Base-by-base conservation (phyloP, 1,140 invertebrate genomes). In the Alviniconcha marisindica region DNA sequence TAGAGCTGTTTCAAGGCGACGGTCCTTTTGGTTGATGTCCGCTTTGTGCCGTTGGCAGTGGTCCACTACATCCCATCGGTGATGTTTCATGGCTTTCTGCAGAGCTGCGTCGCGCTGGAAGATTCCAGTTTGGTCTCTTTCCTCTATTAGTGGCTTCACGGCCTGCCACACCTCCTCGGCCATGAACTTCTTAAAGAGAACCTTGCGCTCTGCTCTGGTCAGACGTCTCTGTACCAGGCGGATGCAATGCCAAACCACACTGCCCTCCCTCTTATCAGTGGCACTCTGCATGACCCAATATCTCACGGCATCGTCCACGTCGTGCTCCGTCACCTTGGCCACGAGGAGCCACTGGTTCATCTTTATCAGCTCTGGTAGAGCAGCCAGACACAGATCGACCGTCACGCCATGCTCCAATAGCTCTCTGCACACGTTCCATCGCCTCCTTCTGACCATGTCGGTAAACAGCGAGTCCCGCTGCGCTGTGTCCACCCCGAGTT, bases 21-120 rank as follows among this genome's bases (percentile, higher is more conserved):
- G 4, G 66, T 71, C 66, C 66, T 40, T 33, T 33, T n/a, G 31
- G 66, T 71, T 71, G 66, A 71, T 71, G 66, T 71, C 66, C 15
- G 66, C 66, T 10, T 33, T 33, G 31, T n/a, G 36, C 31, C 15
- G 15, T 36, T 71, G 66, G 66, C 66, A 71, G 66, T 36, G 21
- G 15, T 33, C 36, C 31, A 71, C 66, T 21, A 71, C 36, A 24
- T 71, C 66, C 66, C 66, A 71, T 33, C 12, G 66, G 31, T 71
- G 66, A 14, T 36, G 3, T 12, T 33, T 33, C 15, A 71, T 40
- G 28, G 66, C 66, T 36, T 33, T 33, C 31, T 18, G 66, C 15
- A 71, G 28, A 40, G 66, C 36, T 14, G 36, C 7, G 66, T 71
- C 66, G 36, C 66, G 66, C 31, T 7, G 31, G 2, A 18, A 14